phyloP scores from a whole-genome alignment of 30 jellyfish, hydroid and myxozoan genomes.

The Turritopsis rubra region DNA sequence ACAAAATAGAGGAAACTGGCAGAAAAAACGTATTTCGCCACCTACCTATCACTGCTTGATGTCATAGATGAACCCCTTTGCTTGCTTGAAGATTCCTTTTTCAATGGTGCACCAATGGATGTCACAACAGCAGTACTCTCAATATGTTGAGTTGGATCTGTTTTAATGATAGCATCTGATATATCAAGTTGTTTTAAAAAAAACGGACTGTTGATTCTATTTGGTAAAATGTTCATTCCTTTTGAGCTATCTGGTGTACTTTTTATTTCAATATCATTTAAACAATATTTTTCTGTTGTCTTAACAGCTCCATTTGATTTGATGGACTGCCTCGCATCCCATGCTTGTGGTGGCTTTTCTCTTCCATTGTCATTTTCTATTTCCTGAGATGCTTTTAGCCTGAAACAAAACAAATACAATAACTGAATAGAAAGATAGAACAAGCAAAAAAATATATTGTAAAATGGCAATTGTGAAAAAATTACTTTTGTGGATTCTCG shows the following conservation, averaged over 20 bases:
- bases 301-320: background rate
- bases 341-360: background rate
- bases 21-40: too few relatives aligned
- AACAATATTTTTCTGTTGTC: background rate
- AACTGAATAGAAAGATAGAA: background rate
- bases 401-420: background rate
- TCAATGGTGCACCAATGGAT: background rate
- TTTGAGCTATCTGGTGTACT: background rate
- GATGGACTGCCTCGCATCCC: background rate
- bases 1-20: too few relatives aligned
- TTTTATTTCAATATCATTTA: background rate
- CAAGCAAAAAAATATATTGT: background rate
- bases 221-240: background rate
- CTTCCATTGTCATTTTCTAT: background rate
- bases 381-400: background rate
- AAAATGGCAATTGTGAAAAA: background rate
- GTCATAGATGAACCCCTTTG: slow-evolving; percentile 1
- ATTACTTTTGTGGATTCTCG: background rate
- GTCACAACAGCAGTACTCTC: background rate
- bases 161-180: slow-evolving; percentile 3
- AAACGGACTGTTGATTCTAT: background rate
- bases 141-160: background rate
- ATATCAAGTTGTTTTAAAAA: slow-evolving; percentile 10
- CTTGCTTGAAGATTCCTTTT: background rate
- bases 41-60: slow-evolving; percentile 17